These are phyloP conservation scores for Hirudinaria manillensis DNA, from an alignment of 2,888 invertebrate species.

Conservation along the genomic window DNA sequence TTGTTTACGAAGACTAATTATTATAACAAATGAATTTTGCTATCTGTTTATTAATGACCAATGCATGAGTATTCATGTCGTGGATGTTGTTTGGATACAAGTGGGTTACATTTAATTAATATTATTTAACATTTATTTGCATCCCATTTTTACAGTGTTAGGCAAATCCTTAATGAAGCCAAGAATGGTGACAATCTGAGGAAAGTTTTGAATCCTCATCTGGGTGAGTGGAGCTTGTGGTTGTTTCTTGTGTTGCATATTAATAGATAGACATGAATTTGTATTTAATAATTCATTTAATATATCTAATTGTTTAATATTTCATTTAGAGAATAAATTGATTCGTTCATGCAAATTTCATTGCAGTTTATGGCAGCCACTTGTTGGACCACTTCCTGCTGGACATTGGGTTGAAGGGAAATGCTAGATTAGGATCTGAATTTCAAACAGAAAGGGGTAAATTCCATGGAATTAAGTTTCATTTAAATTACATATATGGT, in stretches of 20 bases:
- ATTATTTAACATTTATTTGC: slow-evolving; percentile 18
- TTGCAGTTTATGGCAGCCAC: slow-evolving; percentile 78
- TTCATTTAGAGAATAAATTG: not conserved
- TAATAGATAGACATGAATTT: not conserved
- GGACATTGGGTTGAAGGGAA: slow-evolving; percentile 64
- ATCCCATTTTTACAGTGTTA: slow-evolving; percentile 33
- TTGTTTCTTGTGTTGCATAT: not conserved
- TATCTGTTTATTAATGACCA: too few relatives aligned
- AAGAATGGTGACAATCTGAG: slow-evolving; percentile 72
- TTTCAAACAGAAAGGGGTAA: slow-evolving; percentile 57
- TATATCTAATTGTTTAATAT: not conserved
- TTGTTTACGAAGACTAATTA: too few relatives aligned
- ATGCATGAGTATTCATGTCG: too few relatives aligned
- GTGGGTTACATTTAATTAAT: slow-evolving; percentile 8
- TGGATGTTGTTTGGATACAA: not conserved
- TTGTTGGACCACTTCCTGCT: slow-evolving; percentile 83
- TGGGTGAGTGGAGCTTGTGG: slow-evolving; percentile 59
- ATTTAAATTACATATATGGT: slow-evolving; percentile 8
- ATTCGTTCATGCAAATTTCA: not conserved
- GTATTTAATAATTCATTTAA: too few relatives aligned
- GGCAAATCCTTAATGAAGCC: slow-evolving; percentile 32
- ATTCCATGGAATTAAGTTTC: not conserved
- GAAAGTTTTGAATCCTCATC: slow-evolving; percentile 72
- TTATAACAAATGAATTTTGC: too few relatives aligned
- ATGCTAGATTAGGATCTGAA: slow-evolving; percentile 60